Evolutionary conservation across 2,888 invertebrate genomes (phyloP).

Genomic region (Pherbina coryleti): DNA sequence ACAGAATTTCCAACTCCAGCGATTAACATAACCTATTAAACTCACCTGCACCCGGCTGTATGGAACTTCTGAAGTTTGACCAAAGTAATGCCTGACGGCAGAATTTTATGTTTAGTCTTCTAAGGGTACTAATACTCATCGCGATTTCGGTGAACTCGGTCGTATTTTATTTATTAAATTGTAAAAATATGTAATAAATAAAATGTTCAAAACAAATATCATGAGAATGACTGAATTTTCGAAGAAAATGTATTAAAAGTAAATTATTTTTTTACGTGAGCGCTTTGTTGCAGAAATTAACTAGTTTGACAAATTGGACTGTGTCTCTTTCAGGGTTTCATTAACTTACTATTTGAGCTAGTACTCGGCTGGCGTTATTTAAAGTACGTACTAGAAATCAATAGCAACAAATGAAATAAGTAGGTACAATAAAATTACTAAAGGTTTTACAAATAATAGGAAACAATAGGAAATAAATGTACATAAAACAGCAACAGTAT

Average conservation of each 20-base stretch:
- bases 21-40: slow-evolving; percentile 41
- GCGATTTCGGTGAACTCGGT: slow-evolving; percentile 36
- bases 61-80: slow-evolving; percentile 47
- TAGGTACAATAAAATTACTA: no score
- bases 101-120: slow-evolving; percentile 54
- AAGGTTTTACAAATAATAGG: no score
- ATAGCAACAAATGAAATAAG: no score
- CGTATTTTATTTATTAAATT: slow-evolving; percentile 39
- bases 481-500: no score
- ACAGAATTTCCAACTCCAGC: background rate
- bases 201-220: slow-evolving; percentile 43
- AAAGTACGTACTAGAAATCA: no score
- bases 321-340: no score
- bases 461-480: no score
- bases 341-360: no score
- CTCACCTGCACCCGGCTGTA: slow-evolving; percentile 42
- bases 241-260: slow-evolving; percentile 14
- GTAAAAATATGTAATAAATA: slow-evolving; percentile 48
- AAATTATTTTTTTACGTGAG: no score
- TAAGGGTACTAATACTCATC: slow-evolving; percentile 61
- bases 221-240: slow-evolving; percentile 41
- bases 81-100: slow-evolving; percentile 60
- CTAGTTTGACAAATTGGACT: no score
- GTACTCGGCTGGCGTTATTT: no score
- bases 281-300: no score